phyloP scores from a whole-genome alignment of 2,113 vertebrate genomes.

The Anoura caudifer region DNA sequence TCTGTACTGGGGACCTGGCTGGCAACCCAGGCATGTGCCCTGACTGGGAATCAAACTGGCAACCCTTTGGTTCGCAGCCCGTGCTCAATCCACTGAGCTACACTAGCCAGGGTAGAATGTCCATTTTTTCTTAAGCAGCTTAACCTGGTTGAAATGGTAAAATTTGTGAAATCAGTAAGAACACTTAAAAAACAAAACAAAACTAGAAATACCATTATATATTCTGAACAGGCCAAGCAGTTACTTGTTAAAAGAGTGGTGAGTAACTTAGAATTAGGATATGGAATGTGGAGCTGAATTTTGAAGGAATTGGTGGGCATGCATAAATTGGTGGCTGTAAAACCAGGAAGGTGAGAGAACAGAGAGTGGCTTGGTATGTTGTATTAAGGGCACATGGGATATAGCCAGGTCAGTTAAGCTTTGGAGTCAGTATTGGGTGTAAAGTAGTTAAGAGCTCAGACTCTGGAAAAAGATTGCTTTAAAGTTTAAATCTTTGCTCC shows the following conservation, averaged over 20 bases:
- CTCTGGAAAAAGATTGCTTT: background rate
- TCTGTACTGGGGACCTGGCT: too few species aligned
- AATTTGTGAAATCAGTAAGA: background rate
- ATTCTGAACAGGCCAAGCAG: background rate
- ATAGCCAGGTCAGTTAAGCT: background rate
- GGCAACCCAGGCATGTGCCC: too few species aligned
- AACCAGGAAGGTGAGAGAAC: background rate
- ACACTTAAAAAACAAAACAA: background rate
- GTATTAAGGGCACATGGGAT: background rate
- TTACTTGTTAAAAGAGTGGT: slow-evolving; percentile 19
- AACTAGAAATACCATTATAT: background rate
- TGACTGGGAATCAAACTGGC: too few species aligned
- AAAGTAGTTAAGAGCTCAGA: background rate
- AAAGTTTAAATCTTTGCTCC: background rate
- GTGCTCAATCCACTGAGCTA: too few species aligned
- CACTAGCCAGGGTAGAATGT: background rate
- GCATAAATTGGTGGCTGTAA: slow-evolving; percentile 11
- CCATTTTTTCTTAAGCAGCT: slow-evolving; percentile 11
- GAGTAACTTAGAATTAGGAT: slow-evolving; percentile 5
- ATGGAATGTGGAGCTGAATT: slow-evolving; percentile 3
- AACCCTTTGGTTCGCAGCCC: too few species aligned
- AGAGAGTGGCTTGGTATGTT: background rate
- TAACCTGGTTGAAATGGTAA: background rate
- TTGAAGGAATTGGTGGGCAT: background rate
- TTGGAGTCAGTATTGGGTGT: background rate